These are phyloP conservation scores for Oncorhynchus keta DNA, from an alignment of 2,113 vertebrate species.

Conservation along the genomic window DNA sequence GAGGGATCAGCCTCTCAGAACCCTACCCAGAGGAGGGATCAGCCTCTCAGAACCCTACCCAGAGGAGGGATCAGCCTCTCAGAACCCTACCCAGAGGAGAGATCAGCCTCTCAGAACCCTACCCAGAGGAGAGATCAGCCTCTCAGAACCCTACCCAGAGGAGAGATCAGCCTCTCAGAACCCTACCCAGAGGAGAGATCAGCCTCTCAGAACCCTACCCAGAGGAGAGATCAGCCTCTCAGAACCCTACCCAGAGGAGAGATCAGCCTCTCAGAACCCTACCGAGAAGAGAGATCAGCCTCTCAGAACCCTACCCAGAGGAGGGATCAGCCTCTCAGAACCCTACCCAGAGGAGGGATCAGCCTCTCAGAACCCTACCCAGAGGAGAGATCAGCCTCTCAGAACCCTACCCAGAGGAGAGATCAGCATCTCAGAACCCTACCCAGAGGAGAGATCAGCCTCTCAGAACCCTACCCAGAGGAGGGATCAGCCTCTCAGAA, in stretches of 20 bases:
- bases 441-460: conserved; percentile 21
- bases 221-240: conserved; percentile 18
- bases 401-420: conserved; percentile 12
- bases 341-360: conserved; percentile 2
- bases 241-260: conserved; percentile 13
- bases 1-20: conserved; percentile 26
- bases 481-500: conserved; percentile 26
- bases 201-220: conserved; percentile 10
- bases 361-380: conserved; percentile 1
- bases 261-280: conserved; percentile 13
- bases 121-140: conserved; percentile 9
- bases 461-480: conserved; percentile 13
- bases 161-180: conserved; percentile 20
- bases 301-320: conserved; percentile 7
- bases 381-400: conserved; percentile 19
- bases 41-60: conserved; percentile 14
- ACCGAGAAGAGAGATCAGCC: conserved; percentile 3
- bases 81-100: conserved; percentile 17
- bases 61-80: conserved; percentile 27
- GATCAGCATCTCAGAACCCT: conserved; percentile 14
- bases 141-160: conserved; percentile 8
- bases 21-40: conserved; percentile 12
- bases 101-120: conserved; percentile 14
- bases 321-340: conserved; percentile 27
- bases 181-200: conserved; percentile 11